Evolutionary conservation across 2,888 invertebrate species (phyloP), one percentile per base, ranked within the genome.

Genomic region (Octonoba sinensis): DNA sequence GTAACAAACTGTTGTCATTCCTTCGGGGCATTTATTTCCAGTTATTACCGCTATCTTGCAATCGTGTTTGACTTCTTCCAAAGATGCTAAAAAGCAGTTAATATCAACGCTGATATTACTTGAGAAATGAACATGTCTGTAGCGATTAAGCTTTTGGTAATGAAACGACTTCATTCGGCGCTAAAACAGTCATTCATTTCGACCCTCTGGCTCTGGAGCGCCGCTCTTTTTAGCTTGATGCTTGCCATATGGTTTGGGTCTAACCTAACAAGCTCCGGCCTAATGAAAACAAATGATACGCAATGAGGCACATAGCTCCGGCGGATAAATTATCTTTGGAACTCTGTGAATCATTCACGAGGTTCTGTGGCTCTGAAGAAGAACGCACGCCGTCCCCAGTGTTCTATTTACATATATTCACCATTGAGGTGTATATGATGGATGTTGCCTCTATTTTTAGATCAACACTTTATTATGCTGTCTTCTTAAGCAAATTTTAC

Each of bases 141-240:
- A 20, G 62, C 64, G 51, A 70, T 77, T 77, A 77, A 57, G 69
- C 22, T 20, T 46, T 18, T n/a, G 54, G 47, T 70, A 77, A 77
- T 77, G 76, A 77, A 77, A 77, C 69, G 76, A 54, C 76, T 62
- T 76, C 69, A 76, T 62, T 54, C 69, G 69, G 64, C 70, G 76
- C 70, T 54, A 77, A 77, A 77, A 77, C 76, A 70, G 57, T 64
- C 69, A 77, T 77, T 54, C 70, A 62, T 77, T 46, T 60, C 70
- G 8, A 20, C 47, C 20, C 15, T 16, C 57, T 16, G 13, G 4
- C 54, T 13, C 20, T 59, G 46, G 27, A 20, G 20, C 47, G 27
- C 15, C 44, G 20, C 20, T 16, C 44, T 57, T 36, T 36, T 36
- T 36, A 36, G 36, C n/a, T 15, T 20, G 66, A 57, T 46, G 67